These are phyloP conservation scores for Cheilosia impressa DNA, from an alignment of 2,888 invertebrate genomes.

Conservation along the genomic window DNA sequence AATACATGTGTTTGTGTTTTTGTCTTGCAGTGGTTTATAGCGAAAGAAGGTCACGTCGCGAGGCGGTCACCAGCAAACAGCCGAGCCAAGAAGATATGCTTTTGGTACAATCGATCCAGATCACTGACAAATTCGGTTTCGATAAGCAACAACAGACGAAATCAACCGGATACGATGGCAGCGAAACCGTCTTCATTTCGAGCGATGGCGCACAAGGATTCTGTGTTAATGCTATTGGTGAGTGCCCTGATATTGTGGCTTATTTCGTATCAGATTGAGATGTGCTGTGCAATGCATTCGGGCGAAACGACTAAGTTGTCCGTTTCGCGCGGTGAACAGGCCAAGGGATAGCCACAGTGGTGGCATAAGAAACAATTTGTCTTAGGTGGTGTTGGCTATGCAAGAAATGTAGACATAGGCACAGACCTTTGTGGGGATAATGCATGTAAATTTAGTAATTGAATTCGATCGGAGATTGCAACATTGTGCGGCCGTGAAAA, in stretches of 20 bases:
- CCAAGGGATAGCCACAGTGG: slow-evolving; percentile 2
- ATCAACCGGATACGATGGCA: slow-evolving; percentile 83
- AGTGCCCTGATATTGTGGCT: slow-evolving; percentile 73
- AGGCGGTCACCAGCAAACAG: slow-evolving; percentile 75
- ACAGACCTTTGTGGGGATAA: not conserved
- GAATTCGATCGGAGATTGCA: slow-evolving; percentile 58
- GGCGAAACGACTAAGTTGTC: slow-evolving; percentile 44
- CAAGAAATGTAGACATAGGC: slow-evolving; percentile 2
- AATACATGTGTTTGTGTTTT: slow-evolving; percentile 8
- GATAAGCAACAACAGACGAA: slow-evolving; percentile 87
- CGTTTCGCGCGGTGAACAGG: slow-evolving; percentile 10
- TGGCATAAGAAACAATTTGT: slow-evolving; percentile 46
- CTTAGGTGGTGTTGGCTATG: slow-evolving; percentile 15
- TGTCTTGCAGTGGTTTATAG: slow-evolving; percentile 58
- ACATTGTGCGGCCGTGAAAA: slow-evolving; percentile 55
- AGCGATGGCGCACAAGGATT: slow-evolving; percentile 85
- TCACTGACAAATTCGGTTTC: slow-evolving; percentile 96
- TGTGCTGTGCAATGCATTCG: slow-evolving; percentile 9
- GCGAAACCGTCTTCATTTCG: slow-evolving; percentile 89
- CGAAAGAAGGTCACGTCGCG: slow-evolving; percentile 79
- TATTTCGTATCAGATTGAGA: not conserved
- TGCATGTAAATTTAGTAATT: slow-evolving; percentile 54
- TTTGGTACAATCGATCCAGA: slow-evolving; percentile 95
- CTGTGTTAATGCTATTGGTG: slow-evolving; percentile 84
- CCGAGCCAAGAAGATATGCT: slow-evolving; percentile 91